Evolutionary conservation across 2,888 invertebrate species (phyloP).

Genomic region (Drosophila robusta): DNA sequence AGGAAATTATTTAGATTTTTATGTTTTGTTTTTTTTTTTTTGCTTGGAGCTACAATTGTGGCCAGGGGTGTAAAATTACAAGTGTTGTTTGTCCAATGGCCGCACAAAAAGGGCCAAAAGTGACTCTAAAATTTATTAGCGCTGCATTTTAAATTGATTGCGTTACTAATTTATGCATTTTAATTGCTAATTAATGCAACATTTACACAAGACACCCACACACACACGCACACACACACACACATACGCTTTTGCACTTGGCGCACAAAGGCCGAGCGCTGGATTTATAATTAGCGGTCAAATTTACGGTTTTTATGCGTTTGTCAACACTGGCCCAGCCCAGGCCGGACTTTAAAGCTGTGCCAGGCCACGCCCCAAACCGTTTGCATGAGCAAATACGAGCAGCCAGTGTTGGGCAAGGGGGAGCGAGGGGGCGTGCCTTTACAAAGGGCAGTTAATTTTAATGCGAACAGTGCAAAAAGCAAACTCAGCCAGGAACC

Average conservation of each 20-base stretch:
- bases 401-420: slow-evolving; percentile 2
- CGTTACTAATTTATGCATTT: slow-evolving; percentile 71
- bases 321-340: slow-evolving; percentile 52
- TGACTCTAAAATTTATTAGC: slow-evolving; percentile 60
- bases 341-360: slow-evolving; percentile 12
- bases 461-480: slow-evolving; percentile 34
- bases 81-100: slow-evolving; percentile 9
- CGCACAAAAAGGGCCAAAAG: slow-evolving; percentile 22
- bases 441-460: slow-evolving; percentile 51
- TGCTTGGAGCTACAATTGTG: slow-evolving; percentile 1
- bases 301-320: slow-evolving; percentile 58
- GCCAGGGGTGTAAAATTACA: slow-evolving; percentile 11
- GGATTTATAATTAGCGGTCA: slow-evolving; percentile 73
- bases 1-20: neutral
- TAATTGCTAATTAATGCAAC: slow-evolving; percentile 77
- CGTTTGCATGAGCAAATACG: slow-evolving; percentile 67
- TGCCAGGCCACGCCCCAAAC: slow-evolving; percentile 3
- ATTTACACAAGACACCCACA: slow-evolving; percentile 39
- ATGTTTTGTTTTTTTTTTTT: neutral
- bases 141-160: slow-evolving; percentile 69
- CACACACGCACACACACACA: slow-evolving; percentile 11
- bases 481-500: neutral
- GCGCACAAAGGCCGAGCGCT: slow-evolving; percentile 19
- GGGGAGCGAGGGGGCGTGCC: neutral
- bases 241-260: slow-evolving; percentile 6